Evolutionary conservation across 2,888 invertebrate species (phyloP), one percentile per base, ranked within the genome.

Genomic region (Caenorhabditis afra): DNA sequence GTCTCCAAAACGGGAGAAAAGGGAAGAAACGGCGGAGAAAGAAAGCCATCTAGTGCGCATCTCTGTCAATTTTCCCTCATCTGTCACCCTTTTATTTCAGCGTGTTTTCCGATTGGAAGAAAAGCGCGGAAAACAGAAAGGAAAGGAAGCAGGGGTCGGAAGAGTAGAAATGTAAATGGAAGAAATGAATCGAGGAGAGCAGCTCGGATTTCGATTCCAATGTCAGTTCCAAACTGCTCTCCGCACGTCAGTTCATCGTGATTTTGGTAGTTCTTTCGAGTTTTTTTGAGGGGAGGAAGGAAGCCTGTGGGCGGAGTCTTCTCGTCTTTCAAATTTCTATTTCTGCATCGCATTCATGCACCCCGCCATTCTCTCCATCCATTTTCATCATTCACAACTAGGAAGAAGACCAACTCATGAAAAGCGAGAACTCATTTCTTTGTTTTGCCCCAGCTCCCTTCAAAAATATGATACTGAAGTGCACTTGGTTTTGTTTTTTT

Each of bases 1-100:
- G 44, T 73, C 64, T 73, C 73, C 57, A 64, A 64, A 68, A 73
- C n/a, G n/a, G n/a, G n/a, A n/a, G n/a, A n/a, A n/a, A n/a, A n/a
- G n/a, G n/a, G 61, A 64, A 53, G 59, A 62, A 68, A 73, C 29
- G 29, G 7, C 3, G 29, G 29, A 29, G 29, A 29, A 29, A 29
- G 29, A 53, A 57, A 53, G 59, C 55, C 57, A 50, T 58, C 41
- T 57, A 62, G 61, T 61, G 61, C 20, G 59, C 39, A 57, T 57
- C 12, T 64, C 29, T 74, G 50, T 64, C 57, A 65, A 45, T 65
- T 68, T 55, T 39, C 53, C 53, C n/a, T 58, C 53, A 58, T 53
- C 45, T 53, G 61, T 62, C 68, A 55, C 66, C 45, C 59, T 62
- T 64, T 77, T 57, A 64, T 66, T 73, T 59, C 66, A 55, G 47